A percentile compares a stretch with the other conserved stretches of the same genome.
These are phyloP conservation scores for Subacronicta megacephala DNA, from an alignment of 2,888 invertebrate genomes.

Conservation along the genomic window DNA sequence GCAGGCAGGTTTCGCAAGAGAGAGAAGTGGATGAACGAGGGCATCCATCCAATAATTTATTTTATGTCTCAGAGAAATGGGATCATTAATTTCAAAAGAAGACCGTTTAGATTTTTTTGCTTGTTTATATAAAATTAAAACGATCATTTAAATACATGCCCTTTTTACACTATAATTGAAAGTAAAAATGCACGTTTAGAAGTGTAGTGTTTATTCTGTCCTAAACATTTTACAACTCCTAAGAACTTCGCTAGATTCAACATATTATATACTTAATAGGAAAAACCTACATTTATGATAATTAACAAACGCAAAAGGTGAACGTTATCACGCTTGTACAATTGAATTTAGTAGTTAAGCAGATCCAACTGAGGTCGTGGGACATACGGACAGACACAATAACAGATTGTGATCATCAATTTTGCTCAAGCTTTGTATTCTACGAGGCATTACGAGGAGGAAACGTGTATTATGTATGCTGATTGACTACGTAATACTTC, in stretches of 20 bases:
- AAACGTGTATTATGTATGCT: conserved; percentile 55
- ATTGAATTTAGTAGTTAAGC: conserved; percentile 74
- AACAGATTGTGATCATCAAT: conserved; percentile 80
- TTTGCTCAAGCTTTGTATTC: conserved; percentile 78
- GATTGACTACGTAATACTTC: conserved; percentile 47
- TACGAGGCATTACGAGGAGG: conserved; percentile 62
- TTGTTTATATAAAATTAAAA: too few species aligned
- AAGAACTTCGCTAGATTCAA: conserved; percentile 1
- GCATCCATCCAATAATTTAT: too few species aligned
- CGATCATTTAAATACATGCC: too few species aligned
- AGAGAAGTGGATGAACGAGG: too few species aligned
- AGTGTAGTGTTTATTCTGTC: not conserved
- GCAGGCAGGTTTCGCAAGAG: too few species aligned
- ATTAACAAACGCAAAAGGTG: conserved; percentile 63
- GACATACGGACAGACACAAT: conserved; percentile 67
- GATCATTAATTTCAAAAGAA: too few species aligned
- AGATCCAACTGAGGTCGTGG: conserved; percentile 82
- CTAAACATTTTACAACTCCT: conserved; percentile 10
- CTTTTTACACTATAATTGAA: too few species aligned
- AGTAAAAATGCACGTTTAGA: not conserved
- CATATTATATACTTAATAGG: conserved; percentile 38
- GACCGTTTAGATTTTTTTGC: too few species aligned
- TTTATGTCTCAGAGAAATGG: too few species aligned
- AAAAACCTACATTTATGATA: conserved; percentile 66
- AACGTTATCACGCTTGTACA: conserved; percentile 69